These are phyloP conservation scores for Python bivittatus DNA, from an alignment of 2,113 vertebrate genomes.

Conservation along the genomic window DNA sequence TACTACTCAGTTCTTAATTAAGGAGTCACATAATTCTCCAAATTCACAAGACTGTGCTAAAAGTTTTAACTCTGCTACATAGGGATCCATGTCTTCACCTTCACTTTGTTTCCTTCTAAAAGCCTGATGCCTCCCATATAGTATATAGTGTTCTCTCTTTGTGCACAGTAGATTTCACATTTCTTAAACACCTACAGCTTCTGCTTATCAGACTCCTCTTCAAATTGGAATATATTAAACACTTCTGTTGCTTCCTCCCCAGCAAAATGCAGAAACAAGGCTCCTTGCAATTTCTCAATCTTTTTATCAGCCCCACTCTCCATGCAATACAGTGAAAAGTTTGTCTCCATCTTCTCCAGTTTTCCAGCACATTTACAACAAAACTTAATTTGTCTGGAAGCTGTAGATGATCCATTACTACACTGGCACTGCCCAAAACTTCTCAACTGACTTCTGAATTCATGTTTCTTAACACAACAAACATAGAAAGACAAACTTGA, in stretches of 20 bases:
- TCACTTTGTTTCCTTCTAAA: neutral
- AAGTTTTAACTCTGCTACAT: neutral
- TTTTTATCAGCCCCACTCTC: neutral
- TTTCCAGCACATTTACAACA: neutral
- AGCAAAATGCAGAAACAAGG: neutral
- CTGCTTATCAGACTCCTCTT: neutral
- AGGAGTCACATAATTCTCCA: neutral
- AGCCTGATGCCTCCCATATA: neutral
- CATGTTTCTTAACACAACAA: neutral
- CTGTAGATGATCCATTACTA: neutral
- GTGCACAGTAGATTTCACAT: neutral
- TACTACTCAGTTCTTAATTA: neutral
- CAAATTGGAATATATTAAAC: neutral
- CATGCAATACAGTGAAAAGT: neutral
- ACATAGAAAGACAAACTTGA: neutral
- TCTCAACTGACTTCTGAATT: neutral
- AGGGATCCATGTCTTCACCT: neutral
- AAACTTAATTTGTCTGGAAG: neutral
- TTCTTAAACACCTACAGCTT: neutral
- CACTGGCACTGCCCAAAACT: neutral
- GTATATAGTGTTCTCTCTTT: neutral
- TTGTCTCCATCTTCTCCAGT: neutral
- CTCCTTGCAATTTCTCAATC: neutral
- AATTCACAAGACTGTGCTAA: neutral
- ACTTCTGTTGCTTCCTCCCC: neutral